Conservation (phyloP, 1,140 invertebrate species). For the Sycophila sp. region DNA sequence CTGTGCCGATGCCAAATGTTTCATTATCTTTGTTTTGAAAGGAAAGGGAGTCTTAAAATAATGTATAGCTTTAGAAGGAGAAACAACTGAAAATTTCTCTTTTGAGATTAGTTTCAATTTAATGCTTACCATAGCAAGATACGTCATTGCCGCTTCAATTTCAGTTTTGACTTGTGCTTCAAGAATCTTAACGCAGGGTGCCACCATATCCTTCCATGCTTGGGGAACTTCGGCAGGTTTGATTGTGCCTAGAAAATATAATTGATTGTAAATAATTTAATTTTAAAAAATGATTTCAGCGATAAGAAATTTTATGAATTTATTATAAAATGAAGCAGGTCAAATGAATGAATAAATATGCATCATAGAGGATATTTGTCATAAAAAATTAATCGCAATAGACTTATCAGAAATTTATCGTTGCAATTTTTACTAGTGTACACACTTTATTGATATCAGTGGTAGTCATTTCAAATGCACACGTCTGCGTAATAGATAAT, state of each 20-base stretch:
- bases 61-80: background rate
- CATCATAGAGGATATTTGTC: too few species aligned
- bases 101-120: constrained; percentile 13
- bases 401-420: background rate
- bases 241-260: constrained; percentile 58
- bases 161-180: constrained; percentile 80
- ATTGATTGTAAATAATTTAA: background rate
- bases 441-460: background rate
- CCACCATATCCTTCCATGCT: constrained; percentile 75
- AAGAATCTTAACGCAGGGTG: constrained; percentile 72
- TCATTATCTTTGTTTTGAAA: too few species aligned
- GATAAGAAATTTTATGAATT: background rate
- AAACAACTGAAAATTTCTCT: background rate
- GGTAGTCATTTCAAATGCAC: background rate
- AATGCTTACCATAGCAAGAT: constrained; percentile 85
- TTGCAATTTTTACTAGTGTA: background rate
- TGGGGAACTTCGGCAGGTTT: constrained; percentile 63
- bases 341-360: background rate
- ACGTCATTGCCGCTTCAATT: constrained; percentile 81
- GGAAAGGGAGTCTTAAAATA: too few species aligned
- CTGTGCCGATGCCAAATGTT: background rate
- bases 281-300: background rate
- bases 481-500: background rate
- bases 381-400: background rate
- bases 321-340: background rate